phyloP scores from a whole-genome alignment of 2,797 vertebrate species.

The Glossophaga mutica region DNA sequence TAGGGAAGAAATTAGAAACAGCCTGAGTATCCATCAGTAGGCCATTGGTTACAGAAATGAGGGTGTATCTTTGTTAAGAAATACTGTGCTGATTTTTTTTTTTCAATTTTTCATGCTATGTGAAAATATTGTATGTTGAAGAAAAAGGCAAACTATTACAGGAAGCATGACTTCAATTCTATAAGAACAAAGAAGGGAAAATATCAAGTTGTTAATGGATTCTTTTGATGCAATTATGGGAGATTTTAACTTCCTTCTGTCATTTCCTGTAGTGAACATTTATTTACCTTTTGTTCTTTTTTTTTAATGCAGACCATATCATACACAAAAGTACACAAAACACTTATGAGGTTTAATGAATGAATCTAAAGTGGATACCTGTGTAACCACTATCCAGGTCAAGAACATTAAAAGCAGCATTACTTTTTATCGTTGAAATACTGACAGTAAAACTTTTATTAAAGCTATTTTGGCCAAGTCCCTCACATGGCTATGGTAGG shows the following conservation, averaged over 20 bases:
- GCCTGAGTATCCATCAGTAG: not conserved
- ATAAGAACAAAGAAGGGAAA: constrained; percentile 2
- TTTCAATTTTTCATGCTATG: not conserved
- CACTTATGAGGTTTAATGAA: not conserved
- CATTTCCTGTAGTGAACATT: not conserved
- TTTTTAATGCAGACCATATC: not conserved
- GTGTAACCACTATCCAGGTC: not conserved
- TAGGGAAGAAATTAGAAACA: not conserved
- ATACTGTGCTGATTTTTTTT: not conserved
- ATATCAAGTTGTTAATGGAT: not conserved
- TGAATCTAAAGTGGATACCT: not conserved
- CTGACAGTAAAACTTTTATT: not conserved
- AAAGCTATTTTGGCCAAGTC: not conserved
- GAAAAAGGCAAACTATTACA: not conserved
- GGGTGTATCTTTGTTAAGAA: constrained; percentile 42
- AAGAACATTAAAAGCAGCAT: not conserved
- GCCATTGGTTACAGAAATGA: not conserved
- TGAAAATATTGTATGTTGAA: not conserved
- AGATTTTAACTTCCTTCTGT: not conserved
- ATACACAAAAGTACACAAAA: not conserved
- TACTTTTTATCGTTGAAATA: constrained; percentile 7
- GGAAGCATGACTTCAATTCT: not conserved
- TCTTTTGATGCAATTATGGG: not conserved
- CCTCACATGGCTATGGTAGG: not conserved
- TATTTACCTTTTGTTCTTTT: not conserved